Evolutionary conservation across 2,113 vertebrate genomes (phyloP).

Genomic region (Cheilinus undulatus): DNA sequence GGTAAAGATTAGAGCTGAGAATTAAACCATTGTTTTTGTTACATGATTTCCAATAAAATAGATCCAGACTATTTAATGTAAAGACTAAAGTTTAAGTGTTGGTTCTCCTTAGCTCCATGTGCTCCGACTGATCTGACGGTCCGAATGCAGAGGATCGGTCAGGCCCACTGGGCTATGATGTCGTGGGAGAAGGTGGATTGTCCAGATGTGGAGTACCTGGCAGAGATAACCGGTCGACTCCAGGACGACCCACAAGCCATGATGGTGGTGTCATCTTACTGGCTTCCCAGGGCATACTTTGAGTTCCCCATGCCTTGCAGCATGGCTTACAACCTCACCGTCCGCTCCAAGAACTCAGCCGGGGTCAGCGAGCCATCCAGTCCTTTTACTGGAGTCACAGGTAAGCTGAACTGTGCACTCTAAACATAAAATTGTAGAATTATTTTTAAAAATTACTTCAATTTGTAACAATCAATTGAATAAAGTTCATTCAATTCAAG

Average conservation of each 20-base stretch:
- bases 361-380: constrained; percentile 70
- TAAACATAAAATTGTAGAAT: too few relatives aligned
- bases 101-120: constrained; percentile 76
- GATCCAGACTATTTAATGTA: too few relatives aligned
- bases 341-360: constrained; percentile 73
- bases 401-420: constrained; percentile 71
- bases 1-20: constrained; percentile 64
- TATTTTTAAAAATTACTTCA: too few relatives aligned
- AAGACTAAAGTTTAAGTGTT: background rate
- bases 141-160: constrained; percentile 53
- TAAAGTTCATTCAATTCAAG: too few relatives aligned
- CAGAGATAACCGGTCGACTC: constrained; percentile 68
- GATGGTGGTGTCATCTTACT: constrained; percentile 80
- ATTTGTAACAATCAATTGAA: too few relatives aligned
- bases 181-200: constrained; percentile 76
- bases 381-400: constrained; percentile 62
- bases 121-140: constrained; percentile 65
- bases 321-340: constrained; percentile 74
- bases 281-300: constrained; percentile 75
- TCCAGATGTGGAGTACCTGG: constrained; percentile 71
- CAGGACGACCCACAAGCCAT: constrained; percentile 51
- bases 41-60: too few relatives aligned
- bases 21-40: background rate
- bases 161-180: constrained; percentile 61
- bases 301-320: constrained; percentile 82